Base-by-base conservation (phyloP, 2,113 vertebrate species). In the Lepisosteus osseus region DNA sequence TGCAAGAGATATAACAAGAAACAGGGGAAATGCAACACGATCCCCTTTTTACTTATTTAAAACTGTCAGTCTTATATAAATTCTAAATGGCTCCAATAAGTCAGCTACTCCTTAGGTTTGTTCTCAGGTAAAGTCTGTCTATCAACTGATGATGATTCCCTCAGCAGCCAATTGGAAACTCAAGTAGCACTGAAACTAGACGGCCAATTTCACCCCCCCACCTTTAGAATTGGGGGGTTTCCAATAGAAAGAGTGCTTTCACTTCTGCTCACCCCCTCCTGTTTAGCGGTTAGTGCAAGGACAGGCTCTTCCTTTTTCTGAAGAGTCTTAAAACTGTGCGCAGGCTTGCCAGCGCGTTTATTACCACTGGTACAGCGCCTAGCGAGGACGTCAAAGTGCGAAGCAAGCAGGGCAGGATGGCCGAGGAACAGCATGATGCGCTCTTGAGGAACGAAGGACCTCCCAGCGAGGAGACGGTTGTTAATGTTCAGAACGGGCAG, bases 101-200 rank as follows among this genome's bases (percentile, higher is more conserved):
- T 29, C 29, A 29, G 29, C 29, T 29, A 29, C 29, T 29, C 29
- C 29, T 29, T 29, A 29, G 29, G 29, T 29, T 13, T 8, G 15
- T n/a, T 54, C 17, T 42, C 61, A 11, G 40, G 17, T 43, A 15
- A 4, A 59, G n/a, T 86, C 84, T 87, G 82, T 80, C 73, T 80
- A 41, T 29, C 79, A 87, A 88, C 88, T 82, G 68, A 75, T 88
- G 86, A 90, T 75, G 82, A 0, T 67, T 7, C 1, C 0, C 3
- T 43, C 14, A 57, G 1, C 41, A 72, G 77, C 88, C 86, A 87
- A 88, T 90, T 14, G 51, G 42, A 74, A 65, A 51, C 43, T 61
- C 47, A 72, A 47, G 54, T 55, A 75, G 70, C 66, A 56, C 0
- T 54, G 17, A 55, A 81, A 54, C 80, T 85, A 17, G 42, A 80